phyloP scores from a whole-genome alignment of 1,140 invertebrate species.

The Diabrotica virgifera region DNA sequence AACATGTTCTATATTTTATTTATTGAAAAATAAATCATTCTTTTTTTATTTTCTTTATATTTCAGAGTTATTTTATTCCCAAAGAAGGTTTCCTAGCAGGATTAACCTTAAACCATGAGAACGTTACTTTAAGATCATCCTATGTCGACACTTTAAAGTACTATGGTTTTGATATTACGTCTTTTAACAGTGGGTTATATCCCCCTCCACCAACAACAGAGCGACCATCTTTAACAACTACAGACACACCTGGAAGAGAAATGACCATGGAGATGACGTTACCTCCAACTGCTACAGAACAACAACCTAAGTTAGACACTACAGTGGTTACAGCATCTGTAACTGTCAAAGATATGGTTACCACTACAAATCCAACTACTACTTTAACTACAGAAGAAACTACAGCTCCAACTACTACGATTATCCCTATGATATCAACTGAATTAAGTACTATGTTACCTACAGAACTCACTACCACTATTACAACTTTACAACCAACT shows the following conservation, averaged over 20 bases:
- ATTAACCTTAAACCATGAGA: conserved; percentile 71
- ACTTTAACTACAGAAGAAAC: background rate
- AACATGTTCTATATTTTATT: no score
- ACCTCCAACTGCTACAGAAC: background rate
- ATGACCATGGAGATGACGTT: background rate
- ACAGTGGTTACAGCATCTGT: background rate
- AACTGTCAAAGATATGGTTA: conserved; percentile 20
- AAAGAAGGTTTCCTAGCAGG: conserved; percentile 76
- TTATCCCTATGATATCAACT: background rate
- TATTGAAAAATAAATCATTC: background rate
- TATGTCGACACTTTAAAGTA: conserved; percentile 70
- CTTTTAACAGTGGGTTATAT: conserved; percentile 43
- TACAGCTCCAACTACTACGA: background rate
- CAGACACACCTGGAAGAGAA: background rate
- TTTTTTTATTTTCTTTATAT: conserved; percentile 20
- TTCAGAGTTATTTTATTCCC: conserved; percentile 76
- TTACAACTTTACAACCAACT: conserved; percentile 10
- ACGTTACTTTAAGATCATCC: conserved; percentile 64
- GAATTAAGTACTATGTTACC: background rate
- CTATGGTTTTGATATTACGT: conserved; percentile 70
- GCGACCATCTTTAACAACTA: conserved; percentile 3
- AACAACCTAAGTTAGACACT: conserved; percentile 26
- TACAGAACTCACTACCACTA: conserved; percentile 18
- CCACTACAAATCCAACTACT: conserved; percentile 6
- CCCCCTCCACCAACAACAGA: conserved; percentile 37